phyloP scores from a whole-genome alignment of 2,888 invertebrate species.

The Cheilosia scutellata region DNA sequence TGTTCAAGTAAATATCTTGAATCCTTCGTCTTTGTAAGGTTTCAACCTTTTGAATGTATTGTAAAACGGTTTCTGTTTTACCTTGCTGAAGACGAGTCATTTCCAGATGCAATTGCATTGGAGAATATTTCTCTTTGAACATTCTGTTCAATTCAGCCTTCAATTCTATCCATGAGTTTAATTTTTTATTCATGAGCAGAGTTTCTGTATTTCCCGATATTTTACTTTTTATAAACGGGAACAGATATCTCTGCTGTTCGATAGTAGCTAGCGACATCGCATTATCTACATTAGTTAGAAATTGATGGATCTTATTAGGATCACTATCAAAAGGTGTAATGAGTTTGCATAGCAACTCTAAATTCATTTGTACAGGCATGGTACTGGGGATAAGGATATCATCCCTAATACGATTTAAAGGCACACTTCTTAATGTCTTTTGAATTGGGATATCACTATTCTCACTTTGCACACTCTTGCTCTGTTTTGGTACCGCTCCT shows the following conservation, averaged over 20 bases:
- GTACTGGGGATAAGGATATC: not conserved
- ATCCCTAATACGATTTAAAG: not conserved
- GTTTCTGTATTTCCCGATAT: slow-evolving; percentile 21
- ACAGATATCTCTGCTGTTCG: not conserved
- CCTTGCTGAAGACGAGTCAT: not conserved
- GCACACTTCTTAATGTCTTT: not conserved
- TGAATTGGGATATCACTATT: not conserved
- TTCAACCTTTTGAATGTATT: not conserved
- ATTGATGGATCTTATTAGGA: not conserved
- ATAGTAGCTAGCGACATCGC: not conserved
- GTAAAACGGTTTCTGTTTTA: not conserved
- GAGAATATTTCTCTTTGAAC: slow-evolving; percentile 7
- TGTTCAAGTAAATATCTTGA: not conserved
- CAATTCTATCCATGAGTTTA: slow-evolving; percentile 7
- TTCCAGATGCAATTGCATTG: slow-evolving; percentile 6
- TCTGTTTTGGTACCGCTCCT: not conserved
- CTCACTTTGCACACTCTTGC: not conserved
- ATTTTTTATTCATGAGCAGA: slow-evolving; percentile 13
- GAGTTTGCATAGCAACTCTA: not conserved
- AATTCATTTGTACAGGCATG: not conserved
- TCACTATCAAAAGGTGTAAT: not conserved
- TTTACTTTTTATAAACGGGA: not conserved
- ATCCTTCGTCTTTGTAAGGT: not conserved
- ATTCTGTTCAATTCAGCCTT: slow-evolving; percentile 3
- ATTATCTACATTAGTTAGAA: not conserved